Percentiles rank a stretch among this genome's conserved stretches.
phyloP scores from a whole-genome alignment of 2,113 vertebrate species.

The Gasterosteus nipponicus region DNA sequence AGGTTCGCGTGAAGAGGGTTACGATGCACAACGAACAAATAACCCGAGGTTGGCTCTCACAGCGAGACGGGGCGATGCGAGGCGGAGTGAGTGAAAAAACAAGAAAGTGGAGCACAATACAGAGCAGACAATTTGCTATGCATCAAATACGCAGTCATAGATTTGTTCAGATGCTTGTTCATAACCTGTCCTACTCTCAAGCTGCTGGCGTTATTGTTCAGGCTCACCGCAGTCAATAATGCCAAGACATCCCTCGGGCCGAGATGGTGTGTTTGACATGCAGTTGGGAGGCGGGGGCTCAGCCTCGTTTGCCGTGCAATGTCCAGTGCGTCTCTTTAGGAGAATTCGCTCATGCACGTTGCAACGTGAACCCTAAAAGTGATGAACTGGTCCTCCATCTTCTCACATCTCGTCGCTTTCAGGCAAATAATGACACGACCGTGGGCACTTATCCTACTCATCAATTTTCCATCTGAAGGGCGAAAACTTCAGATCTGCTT shows the following conservation, averaged over 20 bases:
- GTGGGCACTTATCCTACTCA: conserved; percentile 54
- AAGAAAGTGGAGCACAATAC: conserved; percentile 32
- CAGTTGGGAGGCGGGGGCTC: conserved; percentile 60
- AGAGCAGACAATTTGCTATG: conserved; percentile 49
- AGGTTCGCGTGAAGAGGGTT: background rate
- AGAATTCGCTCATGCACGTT: conserved; percentile 53
- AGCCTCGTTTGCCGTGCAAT: conserved; percentile 72
- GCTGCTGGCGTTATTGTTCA: conserved; percentile 56
- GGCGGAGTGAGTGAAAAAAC: conserved; percentile 26
- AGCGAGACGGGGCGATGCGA: conserved; percentile 23
- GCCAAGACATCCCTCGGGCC: conserved; percentile 60
- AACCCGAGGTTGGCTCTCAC: conserved; percentile 32
- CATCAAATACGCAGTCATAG: conserved; percentile 40
- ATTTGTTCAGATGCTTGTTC: conserved; percentile 57
- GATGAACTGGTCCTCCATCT: conserved; percentile 57
- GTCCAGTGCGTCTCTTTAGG: conserved; percentile 62
- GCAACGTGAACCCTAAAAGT: conserved; percentile 41
- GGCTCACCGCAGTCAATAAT: conserved; percentile 58
- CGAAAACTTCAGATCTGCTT: conserved; percentile 55
- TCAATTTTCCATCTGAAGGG: conserved; percentile 58
- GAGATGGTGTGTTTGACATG: conserved; percentile 72
- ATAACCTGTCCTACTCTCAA: conserved; percentile 54
- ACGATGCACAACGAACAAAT: conserved; percentile 12
- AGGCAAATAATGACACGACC: conserved; percentile 35
- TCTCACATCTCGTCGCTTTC: conserved; percentile 29